A percentile compares a stretch with the other conserved stretches of the same genome.
phyloP scores from a whole-genome alignment of 2,113 vertebrate species.

The Oxyura jamaicensis region DNA sequence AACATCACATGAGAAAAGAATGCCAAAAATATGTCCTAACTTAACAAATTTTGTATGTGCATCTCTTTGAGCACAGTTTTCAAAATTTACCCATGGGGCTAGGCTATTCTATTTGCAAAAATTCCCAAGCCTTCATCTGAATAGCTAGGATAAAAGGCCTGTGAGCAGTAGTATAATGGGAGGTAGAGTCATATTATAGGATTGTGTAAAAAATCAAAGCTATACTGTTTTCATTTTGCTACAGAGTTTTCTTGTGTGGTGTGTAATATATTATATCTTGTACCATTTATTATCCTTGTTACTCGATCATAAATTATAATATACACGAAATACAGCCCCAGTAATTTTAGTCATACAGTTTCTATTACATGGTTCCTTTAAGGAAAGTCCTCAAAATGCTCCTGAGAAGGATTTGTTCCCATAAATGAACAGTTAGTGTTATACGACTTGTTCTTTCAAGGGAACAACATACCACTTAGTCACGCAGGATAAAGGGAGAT shows the following conservation, averaged over 20 bases:
- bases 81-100: conserved; percentile 29
- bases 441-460: fast-evolving
- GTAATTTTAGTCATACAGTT: neutral
- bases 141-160: conserved; percentile 14
- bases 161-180: conserved; percentile 18
- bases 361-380: neutral
- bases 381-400: neutral
- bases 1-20: neutral
- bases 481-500: neutral
- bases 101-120: conserved; percentile 40
- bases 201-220: neutral
- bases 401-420: neutral
- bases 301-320: neutral
- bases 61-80: conserved; percentile 4
- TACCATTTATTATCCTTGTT: neutral
- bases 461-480: neutral
- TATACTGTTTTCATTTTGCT: neutral
- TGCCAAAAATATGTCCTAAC: neutral
- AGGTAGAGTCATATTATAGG: neutral
- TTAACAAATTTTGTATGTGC: neutral
- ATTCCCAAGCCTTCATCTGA: conserved; percentile 24
- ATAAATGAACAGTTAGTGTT: fast-evolving
- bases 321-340: neutral
- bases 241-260: neutral
- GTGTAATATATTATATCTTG: neutral